phyloP scores from a whole-genome alignment of 2,113 vertebrate genomes.

The Hystrix cristata region DNA sequence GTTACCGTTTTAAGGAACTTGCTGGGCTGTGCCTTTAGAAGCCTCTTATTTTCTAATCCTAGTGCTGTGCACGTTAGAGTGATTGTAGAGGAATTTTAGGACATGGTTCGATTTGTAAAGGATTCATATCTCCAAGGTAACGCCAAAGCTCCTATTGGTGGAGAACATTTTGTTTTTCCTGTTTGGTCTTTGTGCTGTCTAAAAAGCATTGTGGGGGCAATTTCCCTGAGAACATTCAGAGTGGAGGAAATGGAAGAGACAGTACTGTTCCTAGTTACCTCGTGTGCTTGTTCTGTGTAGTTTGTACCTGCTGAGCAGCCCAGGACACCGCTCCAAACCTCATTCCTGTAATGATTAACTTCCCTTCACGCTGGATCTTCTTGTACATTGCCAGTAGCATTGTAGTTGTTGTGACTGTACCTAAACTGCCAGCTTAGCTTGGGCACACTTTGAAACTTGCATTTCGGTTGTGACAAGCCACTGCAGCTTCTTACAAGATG shows the following conservation, averaged over 20 bases:
- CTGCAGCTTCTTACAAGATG: background rate
- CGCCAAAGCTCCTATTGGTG: constrained; percentile 58
- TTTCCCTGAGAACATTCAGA: constrained; percentile 50
- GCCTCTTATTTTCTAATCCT: background rate
- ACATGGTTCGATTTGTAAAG: constrained; percentile 65
- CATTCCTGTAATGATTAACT: background rate
- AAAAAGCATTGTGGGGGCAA: constrained; percentile 43
- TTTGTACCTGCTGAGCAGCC: background rate
- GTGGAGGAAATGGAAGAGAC: background rate
- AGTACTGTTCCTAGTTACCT: background rate
- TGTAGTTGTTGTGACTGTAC: background rate
- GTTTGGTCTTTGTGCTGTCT: constrained; percentile 52
- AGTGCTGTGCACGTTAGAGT: constrained; percentile 27
- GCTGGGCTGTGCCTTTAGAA: background rate
- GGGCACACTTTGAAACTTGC: background rate
- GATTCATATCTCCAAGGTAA: constrained; percentile 67
- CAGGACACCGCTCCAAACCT: background rate
- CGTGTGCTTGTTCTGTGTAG: background rate
- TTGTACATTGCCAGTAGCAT: background rate
- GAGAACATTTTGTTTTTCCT: constrained; percentile 56
- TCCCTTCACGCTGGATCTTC: background rate
- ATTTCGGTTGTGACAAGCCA: background rate
- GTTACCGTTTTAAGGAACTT: background rate
- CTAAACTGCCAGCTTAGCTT: background rate
- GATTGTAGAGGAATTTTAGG: constrained; percentile 35